Base-by-base conservation (phyloP, 2,888 invertebrate genomes). In the Diarsia brunnea region DNA sequence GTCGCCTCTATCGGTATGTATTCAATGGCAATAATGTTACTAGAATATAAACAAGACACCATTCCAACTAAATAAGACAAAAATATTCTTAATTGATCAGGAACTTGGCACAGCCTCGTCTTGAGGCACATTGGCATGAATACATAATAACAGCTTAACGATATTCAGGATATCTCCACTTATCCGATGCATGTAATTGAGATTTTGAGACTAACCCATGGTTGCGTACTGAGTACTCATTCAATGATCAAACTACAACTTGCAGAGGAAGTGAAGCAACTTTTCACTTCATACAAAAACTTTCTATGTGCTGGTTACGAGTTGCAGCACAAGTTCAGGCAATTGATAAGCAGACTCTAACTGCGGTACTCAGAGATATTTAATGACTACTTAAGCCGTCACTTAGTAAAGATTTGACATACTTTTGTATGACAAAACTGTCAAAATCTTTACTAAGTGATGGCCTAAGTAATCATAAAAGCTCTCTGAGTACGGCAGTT, bases 1-100 rank as follows among this genome's bases (percentile, higher is more conserved):
- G 69, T 79, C 66, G 89, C 92, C 71, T 87, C 90, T 66, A 89
- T 94, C 81, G 94, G 95, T 95, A 92, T 93, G 95, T 82, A 80
- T 72, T 75, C 74, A 73, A 75, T 68, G 45, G 11, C 49, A 38
- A 61, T 69, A 53, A 49, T 43, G 4, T 43, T 79, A 63, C 19
- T 70, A 77, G 38, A 77, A 66, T 61, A 69, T 74, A 67, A 74
- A 73, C 55, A 78, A 61, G 4, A 60, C 38, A 69, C 72, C 12
- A 55, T 64, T 65, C 43, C 64, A 31, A 53, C 12, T 60, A 73
- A 45, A 63, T 61, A 53, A 67, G 12, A 58, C 31, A 73, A 64
- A 63, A 72, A 63, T 3, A 73, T 51, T 61, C 21, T n/a, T 63
- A 55, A 64, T 80, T 74, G 16, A 85, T 70, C 84, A 82, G 76